A percentile compares a stretch with the other conserved stretches of the same genome.
Evolutionary conservation across 1,140 invertebrate genomes (phyloP).

Genomic region (Ganaspis sp.): DNA sequence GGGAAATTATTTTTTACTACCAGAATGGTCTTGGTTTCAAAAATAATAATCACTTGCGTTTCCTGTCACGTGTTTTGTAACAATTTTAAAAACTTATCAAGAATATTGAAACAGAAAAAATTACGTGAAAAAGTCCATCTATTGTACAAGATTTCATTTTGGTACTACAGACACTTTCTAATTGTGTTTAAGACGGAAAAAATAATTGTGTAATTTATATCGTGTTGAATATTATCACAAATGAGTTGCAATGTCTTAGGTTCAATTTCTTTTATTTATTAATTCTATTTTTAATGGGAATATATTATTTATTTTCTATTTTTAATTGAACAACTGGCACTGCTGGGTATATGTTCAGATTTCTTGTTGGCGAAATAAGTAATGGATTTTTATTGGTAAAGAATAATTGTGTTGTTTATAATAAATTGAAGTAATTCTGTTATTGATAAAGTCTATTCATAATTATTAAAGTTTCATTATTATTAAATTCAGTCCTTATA

Average conservation of each 20-base stretch:
- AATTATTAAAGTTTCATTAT: too few relatives aligned
- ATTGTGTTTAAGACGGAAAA: background rate
- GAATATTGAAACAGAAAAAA: background rate
- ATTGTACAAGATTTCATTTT: background rate
- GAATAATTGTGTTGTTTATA: too few relatives aligned
- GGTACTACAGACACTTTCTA: background rate
- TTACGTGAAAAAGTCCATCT: background rate
- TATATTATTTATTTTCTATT: too few relatives aligned
- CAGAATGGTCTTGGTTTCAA: slow-evolving; percentile 3
- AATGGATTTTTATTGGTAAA: too few relatives aligned
- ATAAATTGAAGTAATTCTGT: too few relatives aligned
- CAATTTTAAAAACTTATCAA: background rate
- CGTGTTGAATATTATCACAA: background rate
- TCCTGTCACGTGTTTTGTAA: background rate
- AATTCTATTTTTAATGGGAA: too few relatives aligned
- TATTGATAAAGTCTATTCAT: too few relatives aligned
- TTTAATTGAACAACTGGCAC: too few relatives aligned
- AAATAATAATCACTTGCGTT: slow-evolving; percentile 15
- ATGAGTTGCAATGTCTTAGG: background rate
- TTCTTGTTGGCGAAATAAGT: too few relatives aligned
- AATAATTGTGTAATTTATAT: slow-evolving; percentile 7
- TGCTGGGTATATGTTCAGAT: too few relatives aligned
- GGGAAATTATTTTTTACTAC: background rate
- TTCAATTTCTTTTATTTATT: background rate
- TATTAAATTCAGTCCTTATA: too few relatives aligned